Evolutionary conservation across 2,888 invertebrate species (phyloP).

Genomic region (Deroplatys truncata): DNA sequence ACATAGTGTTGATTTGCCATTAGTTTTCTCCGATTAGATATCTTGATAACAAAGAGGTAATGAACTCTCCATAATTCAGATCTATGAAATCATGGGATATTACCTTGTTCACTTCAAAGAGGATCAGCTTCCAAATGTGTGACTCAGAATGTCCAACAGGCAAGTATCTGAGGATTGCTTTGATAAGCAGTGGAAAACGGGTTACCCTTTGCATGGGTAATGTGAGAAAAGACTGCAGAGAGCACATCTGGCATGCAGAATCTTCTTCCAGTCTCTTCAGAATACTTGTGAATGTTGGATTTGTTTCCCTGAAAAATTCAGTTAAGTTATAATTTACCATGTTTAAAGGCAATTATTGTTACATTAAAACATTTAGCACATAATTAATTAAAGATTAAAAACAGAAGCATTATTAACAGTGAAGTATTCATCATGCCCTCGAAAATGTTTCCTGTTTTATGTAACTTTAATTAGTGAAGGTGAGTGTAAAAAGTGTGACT

Average conservation of each 20-base stretch:
- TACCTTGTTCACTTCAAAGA: not conserved
- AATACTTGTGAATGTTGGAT: not conserved
- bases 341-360: constrained; percentile 4
- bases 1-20: too few relatives aligned
- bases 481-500: too few relatives aligned
- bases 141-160: not conserved
- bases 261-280: constrained; percentile 16
- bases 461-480: too few relatives aligned
- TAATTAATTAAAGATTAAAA: too few relatives aligned
- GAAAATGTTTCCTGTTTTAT: too few relatives aligned
- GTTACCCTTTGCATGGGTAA: constrained; percentile 28
- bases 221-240: constrained; percentile 19
- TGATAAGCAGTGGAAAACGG: constrained; percentile 43
- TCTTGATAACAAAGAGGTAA: too few relatives aligned
- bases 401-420: too few relatives aligned
- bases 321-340: not conserved
- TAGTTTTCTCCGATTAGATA: too few relatives aligned
- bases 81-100: not conserved
- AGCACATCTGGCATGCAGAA: constrained; percentile 8
- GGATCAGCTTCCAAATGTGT: not conserved
- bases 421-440: too few relatives aligned
- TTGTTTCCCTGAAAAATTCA: constrained; percentile 1
- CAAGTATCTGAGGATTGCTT: constrained; percentile 44
- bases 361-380: too few relatives aligned
- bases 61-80: too few relatives aligned